Percentiles rank a stretch among this genome's conserved stretches.
These are phyloP conservation scores for Papilio demoleus DNA, from an alignment of 2,888 invertebrate genomes.

Conservation along the genomic window DNA sequence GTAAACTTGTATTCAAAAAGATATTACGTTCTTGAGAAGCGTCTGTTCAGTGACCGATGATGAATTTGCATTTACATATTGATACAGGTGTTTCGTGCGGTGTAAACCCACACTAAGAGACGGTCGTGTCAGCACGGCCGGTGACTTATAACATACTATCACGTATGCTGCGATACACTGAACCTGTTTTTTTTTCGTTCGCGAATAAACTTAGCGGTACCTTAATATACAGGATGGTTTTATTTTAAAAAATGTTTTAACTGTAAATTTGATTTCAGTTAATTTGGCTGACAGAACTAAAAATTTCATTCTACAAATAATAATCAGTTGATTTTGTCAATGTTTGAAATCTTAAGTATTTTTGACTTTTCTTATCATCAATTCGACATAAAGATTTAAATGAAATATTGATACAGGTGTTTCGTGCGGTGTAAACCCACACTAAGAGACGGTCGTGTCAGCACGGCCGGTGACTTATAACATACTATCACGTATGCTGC, in stretches of 20 bases:
- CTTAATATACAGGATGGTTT: slow-evolving; percentile 37
- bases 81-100: background rate
- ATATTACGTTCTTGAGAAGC: too few relatives aligned
- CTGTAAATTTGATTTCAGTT: too few relatives aligned
- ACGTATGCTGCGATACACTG: slow-evolving; percentile 42
- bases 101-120: background rate
- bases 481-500: slow-evolving; percentile 40
- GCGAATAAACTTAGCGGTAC: slow-evolving; percentile 44
- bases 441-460: background rate
- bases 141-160: slow-evolving; percentile 40
- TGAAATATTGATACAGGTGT: too few relatives aligned
- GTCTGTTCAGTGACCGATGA: background rate
- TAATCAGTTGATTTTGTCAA: too few relatives aligned
- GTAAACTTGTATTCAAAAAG: too few relatives aligned
- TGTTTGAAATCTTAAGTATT: too few relatives aligned
- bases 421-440: background rate
- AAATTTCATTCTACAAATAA: too few relatives aligned
- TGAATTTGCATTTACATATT: background rate
- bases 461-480: slow-evolving; percentile 33
- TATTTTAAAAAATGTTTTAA: too few relatives aligned
- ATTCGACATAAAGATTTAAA: too few relatives aligned
- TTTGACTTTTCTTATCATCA: too few relatives aligned
- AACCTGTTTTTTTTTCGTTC: slow-evolving; percentile 42
- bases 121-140: background rate
- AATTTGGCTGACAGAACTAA: too few relatives aligned